Conservation (phyloP, 2,888 invertebrate species). For the Xiphydria camelus region DNA sequence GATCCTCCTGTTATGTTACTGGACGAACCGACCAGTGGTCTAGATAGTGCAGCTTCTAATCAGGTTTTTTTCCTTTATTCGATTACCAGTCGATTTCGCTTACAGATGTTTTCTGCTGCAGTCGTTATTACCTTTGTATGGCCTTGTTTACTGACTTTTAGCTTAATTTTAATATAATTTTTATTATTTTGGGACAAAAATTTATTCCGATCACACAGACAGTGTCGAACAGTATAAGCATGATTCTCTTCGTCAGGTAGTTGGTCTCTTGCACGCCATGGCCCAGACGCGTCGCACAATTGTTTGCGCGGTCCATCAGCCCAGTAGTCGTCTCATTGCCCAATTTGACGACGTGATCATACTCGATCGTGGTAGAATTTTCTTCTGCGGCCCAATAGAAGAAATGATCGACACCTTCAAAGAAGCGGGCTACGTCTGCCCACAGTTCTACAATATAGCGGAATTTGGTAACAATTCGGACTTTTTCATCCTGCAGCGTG, state of each 20-base stretch:
- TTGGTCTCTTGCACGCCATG: conserved; percentile 65
- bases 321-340: conserved; percentile 74
- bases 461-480: conserved; percentile 66
- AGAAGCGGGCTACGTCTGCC: conserved; percentile 68
- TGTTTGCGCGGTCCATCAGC: conserved; percentile 79
- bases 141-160: too few relatives aligned
- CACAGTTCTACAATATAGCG: conserved; percentile 78
- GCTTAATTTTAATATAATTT: too few relatives aligned
- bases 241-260: conserved; percentile 52
- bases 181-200: too few relatives aligned
- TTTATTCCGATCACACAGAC: too few relatives aligned
- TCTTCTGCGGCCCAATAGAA: conserved; percentile 69
- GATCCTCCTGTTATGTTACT: conserved; percentile 66
- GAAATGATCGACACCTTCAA: conserved; percentile 66
- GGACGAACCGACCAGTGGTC: conserved; percentile 67
- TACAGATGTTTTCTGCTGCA: too few relatives aligned
- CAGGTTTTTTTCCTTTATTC: conserved; percentile 50
- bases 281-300: conserved; percentile 71
- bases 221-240: not conserved
- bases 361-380: conserved; percentile 68
- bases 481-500: not conserved
- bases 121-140: too few relatives aligned
- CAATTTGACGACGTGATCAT: conserved; percentile 75
- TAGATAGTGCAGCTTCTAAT: conserved; percentile 71
- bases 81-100: not conserved